Percentiles rank a stretch among this genome's conserved stretches.
phyloP scores from a whole-genome alignment of 2,113 vertebrate genomes.

The Caranx melampygus region DNA sequence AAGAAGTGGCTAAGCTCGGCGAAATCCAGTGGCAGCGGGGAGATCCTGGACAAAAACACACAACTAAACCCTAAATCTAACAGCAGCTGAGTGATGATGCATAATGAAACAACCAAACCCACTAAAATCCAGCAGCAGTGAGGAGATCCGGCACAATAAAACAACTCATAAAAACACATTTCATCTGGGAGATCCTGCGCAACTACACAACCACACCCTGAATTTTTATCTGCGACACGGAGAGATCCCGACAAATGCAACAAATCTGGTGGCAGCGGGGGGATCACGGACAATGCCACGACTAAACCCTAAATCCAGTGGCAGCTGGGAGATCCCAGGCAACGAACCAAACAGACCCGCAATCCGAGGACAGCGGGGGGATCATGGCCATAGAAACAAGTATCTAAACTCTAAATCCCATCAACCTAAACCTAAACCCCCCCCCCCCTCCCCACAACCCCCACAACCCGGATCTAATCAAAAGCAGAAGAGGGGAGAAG shows the following conservation, averaged over 20 bases:
- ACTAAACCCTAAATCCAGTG: slow-evolving; percentile 75
- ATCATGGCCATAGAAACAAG: slow-evolving; percentile 52
- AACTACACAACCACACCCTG: slow-evolving; percentile 63
- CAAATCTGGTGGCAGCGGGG: slow-evolving; percentile 54
- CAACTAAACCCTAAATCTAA: slow-evolving; percentile 59
- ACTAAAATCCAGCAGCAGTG: slow-evolving; percentile 41
- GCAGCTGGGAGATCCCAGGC: slow-evolving; percentile 72
- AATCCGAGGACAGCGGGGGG: slow-evolving; percentile 39
- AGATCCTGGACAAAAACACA: slow-evolving; percentile 46
- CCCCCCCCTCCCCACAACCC: not conserved
- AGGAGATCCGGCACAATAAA: slow-evolving; percentile 42
- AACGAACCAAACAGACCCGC: slow-evolving; percentile 69
- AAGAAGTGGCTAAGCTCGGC: slow-evolving; percentile 35
- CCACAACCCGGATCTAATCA: slow-evolving; percentile 51
- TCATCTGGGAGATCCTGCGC: slow-evolving; percentile 35
- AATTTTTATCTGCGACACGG: slow-evolving; percentile 50
- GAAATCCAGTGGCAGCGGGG: slow-evolving; percentile 54
- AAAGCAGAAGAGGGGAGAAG: slow-evolving; percentile 23
- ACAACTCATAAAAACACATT: slow-evolving; percentile 51
- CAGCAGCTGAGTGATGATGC: slow-evolving; percentile 46
- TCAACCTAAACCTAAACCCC: slow-evolving; percentile 66
- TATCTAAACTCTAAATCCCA: slow-evolving; percentile 70
- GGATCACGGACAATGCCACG: slow-evolving; percentile 63
- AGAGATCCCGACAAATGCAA: slow-evolving; percentile 59
- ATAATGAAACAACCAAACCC: slow-evolving; percentile 37